phyloP scores from a whole-genome alignment of 2,113 vertebrate genomes.

The Pseudopipra pipra region DNA sequence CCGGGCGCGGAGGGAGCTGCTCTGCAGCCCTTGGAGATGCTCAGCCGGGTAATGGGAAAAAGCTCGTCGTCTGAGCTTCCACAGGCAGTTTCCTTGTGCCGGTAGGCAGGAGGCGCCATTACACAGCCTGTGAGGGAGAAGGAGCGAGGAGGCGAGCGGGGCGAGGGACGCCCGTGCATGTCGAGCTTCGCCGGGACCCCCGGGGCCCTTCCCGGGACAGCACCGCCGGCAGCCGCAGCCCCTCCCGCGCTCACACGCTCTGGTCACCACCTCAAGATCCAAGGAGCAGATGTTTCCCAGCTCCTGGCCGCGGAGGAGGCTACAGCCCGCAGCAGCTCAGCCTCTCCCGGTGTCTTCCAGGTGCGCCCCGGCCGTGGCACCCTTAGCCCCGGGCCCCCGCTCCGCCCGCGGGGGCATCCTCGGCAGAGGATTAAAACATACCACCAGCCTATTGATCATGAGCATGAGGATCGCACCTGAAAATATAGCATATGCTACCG shows the following conservation, averaged over 20 bases:
- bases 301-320: not conserved
- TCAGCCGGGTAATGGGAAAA: accelerated
- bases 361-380: not conserved
- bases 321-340: not conserved
- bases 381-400: not conserved
- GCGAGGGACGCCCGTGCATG: not conserved
- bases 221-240: not conserved
- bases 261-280: not conserved
- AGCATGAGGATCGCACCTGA: not conserved
- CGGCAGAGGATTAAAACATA: too few relatives aligned
- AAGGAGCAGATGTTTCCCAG: not conserved
- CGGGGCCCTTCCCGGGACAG: not conserved
- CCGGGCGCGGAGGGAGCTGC: not conserved
- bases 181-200: accelerated
- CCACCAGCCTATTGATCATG: not conserved
- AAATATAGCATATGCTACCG: accelerated
- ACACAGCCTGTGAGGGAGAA: conserved; percentile 72
- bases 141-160: not conserved
- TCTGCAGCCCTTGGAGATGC: not conserved
- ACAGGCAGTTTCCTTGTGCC: not conserved
- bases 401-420: not conserved
- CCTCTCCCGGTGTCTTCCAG: not conserved
- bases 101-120: conserved; percentile 85
- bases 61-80: not conserved
- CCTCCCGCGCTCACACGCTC: not conserved